A percentile compares a stretch with the other conserved stretches of the same genome.
These are phyloP conservation scores for Archocentrus centrarchus DNA, from an alignment of 2,113 vertebrate genomes.

Conservation along the genomic window DNA sequence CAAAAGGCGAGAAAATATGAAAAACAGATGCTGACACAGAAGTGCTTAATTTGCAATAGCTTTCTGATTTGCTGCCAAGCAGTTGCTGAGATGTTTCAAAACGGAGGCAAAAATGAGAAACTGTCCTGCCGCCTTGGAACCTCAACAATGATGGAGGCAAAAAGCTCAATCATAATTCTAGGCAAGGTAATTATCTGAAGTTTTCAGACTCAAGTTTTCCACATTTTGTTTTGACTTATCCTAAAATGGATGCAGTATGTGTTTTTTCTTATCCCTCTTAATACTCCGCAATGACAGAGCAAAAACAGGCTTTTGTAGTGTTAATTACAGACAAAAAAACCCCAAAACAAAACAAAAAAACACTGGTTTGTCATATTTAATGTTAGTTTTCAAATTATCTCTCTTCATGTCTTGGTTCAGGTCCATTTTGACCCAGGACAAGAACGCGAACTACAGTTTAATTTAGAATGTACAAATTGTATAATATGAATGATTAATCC, in stretches of 20 bases:
- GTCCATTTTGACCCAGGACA: not conserved
- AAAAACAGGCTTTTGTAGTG: not conserved
- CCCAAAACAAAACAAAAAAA: not conserved
- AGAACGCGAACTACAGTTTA: not conserved
- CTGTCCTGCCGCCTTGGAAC: not conserved
- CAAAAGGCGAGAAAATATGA: constrained; percentile 13
- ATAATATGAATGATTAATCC: not conserved
- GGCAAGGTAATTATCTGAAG: not conserved
- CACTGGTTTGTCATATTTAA: not conserved
- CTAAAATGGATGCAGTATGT: not conserved
- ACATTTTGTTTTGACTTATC: not conserved
- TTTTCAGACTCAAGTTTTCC: not conserved
- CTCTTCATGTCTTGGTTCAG: not conserved
- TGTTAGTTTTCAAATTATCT: not conserved
- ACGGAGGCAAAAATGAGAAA: not conserved
- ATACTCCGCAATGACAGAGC: not conserved
- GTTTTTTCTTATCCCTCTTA: not conserved
- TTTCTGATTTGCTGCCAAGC: constrained; percentile 1
- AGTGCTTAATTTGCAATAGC: constrained; percentile 10
- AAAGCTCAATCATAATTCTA: not conserved
- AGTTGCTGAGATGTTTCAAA: not conserved
- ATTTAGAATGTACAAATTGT: not conserved
- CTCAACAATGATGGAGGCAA: not conserved
- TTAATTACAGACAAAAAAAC: not conserved
- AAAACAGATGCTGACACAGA: not conserved